phyloP scores from a whole-genome alignment of 2,113 vertebrate genomes.

The Mystacornis crossleyi region DNA sequence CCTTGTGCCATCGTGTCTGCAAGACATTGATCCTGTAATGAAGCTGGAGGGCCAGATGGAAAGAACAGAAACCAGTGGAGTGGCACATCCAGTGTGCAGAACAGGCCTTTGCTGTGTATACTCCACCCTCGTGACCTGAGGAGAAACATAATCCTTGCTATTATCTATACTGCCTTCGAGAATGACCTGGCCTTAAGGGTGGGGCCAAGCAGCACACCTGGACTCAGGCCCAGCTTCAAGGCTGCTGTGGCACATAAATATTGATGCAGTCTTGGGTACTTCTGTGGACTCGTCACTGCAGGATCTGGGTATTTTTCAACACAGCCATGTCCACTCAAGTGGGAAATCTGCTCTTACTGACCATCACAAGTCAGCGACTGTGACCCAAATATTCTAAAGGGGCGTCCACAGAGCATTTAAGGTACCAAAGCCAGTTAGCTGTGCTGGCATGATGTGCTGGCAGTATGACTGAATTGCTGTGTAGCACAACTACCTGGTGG shows the following conservation, averaged over 20 bases:
- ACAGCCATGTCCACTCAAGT: neutral
- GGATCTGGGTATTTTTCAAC: neutral
- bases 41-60: neutral
- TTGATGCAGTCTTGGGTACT: neutral
- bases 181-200: neutral
- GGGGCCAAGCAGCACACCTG: neutral
- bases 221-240: neutral
- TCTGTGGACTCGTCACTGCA: neutral
- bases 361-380: neutral
- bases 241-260: neutral
- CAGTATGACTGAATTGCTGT: neutral
- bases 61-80: neutral
- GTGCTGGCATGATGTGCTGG: neutral
- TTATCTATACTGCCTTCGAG: neutral
- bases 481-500: neutral
- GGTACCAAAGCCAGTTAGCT: neutral
- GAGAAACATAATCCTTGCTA: neutral
- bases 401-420: neutral
- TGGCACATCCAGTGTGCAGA: neutral
- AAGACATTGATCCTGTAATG: neutral
- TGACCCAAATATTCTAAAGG: neutral
- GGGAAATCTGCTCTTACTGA: neutral
- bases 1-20: neutral
- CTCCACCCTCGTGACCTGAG: neutral
- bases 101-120: neutral